Evolutionary conservation across 2,113 vertebrate genomes (phyloP).

Genomic region (Labeo catla): DNA sequence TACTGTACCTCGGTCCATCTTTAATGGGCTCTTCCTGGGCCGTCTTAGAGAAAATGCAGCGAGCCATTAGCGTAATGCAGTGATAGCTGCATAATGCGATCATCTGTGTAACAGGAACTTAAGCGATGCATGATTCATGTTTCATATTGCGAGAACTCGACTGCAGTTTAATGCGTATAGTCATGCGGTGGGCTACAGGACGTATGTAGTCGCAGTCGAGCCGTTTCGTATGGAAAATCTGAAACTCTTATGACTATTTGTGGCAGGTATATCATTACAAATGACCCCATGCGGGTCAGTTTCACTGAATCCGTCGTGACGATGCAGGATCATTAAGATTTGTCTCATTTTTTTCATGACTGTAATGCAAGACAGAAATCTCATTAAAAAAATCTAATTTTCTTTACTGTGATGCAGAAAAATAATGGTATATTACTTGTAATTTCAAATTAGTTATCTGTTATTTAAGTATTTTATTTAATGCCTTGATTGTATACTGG

Average conservation of each 20-base stretch:
- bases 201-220: neutral
- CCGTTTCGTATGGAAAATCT: neutral
- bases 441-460: neutral
- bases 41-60: slow-evolving; percentile 1
- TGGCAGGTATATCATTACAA: neutral
- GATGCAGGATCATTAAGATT: neutral
- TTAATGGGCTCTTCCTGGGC: slow-evolving; percentile 19
- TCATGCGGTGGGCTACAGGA: slow-evolving; percentile 5
- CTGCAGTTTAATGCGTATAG: slow-evolving; percentile 1
- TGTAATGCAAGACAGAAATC: neutral
- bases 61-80: slow-evolving; percentile 32
- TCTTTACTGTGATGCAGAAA: neutral
- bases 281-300: neutral
- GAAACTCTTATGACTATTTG: neutral
- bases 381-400: neutral
- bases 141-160: neutral
- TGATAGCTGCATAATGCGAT: slow-evolving; percentile 21
- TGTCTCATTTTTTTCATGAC: neutral
- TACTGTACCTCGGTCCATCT: neutral
- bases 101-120: slow-evolving; percentile 38
- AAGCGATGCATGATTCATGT: slow-evolving; percentile 38
- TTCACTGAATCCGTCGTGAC: neutral
- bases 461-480: neutral
- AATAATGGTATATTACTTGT: neutral
- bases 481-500: neutral